Percentiles rank a stretch among this genome's conserved stretches.
phyloP scores from a whole-genome alignment of 2,888 invertebrate genomes.

The Eupithecia subumbrata region DNA sequence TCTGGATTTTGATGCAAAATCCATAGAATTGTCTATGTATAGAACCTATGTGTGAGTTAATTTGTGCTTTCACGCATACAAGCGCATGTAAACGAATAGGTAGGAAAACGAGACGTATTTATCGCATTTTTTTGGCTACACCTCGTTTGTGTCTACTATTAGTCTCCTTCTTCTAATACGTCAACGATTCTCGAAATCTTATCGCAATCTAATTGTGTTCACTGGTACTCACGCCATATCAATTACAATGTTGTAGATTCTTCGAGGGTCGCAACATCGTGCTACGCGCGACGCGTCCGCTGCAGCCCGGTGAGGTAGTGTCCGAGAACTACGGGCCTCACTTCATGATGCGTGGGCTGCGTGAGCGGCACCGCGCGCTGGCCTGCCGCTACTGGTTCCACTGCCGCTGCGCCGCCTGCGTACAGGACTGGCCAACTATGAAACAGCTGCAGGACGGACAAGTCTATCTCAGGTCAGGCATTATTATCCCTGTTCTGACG shows the following conservation, averaged over 20 bases:
- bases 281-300: conserved; percentile 86
- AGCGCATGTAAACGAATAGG: too few relatives aligned
- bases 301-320: conserved; percentile 86
- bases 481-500: too few relatives aligned
- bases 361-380: conserved; percentile 85
- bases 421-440: conserved; percentile 89
- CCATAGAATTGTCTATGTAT: too few relatives aligned
- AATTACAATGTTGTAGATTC: conserved; percentile 80
- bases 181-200: too few relatives aligned
- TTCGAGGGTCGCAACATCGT: conserved; percentile 90
- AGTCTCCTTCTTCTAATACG: too few relatives aligned
- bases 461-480: conserved; percentile 65
- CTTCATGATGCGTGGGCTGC: conserved; percentile 83
- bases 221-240: background rate
- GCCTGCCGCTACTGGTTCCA: conserved; percentile 91
- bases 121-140: too few relatives aligned
- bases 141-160: too few relatives aligned
- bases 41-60: too few relatives aligned
- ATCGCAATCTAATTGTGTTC: too few relatives aligned
- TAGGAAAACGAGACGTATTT: too few relatives aligned
- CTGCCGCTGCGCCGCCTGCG: conserved; percentile 89
- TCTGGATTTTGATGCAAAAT: too few relatives aligned
- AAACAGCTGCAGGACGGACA: conserved; percentile 78
- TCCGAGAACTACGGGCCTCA: conserved; percentile 94
- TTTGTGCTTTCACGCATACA: too few relatives aligned